Evolutionary conservation across 2,888 invertebrate species (phyloP).

Genomic region (Mythimna ferrago): DNA sequence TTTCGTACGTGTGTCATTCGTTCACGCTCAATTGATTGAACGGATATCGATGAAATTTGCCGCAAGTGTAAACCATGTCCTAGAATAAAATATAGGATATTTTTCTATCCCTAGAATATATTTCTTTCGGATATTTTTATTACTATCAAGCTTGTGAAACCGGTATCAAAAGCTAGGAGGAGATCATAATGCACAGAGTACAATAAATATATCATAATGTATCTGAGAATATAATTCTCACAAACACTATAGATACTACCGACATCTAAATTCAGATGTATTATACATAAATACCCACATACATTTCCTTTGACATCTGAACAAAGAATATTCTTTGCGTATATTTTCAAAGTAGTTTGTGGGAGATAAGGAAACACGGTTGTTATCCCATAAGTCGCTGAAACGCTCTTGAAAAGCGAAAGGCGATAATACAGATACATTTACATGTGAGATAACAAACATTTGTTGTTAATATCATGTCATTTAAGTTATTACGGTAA

Average conservation of each 20-base stretch:
- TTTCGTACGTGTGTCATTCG: too few relatives aligned
- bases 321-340: conserved; percentile 62
- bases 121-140: too few relatives aligned
- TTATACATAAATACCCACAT: background rate
- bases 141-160: too few relatives aligned
- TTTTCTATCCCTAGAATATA: too few relatives aligned
- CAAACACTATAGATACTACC: conserved; percentile 8
- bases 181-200: too few relatives aligned
- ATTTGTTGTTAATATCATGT: conserved; percentile 20
- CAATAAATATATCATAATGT: too few relatives aligned
- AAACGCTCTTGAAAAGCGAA: conserved; percentile 49
- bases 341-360: conserved; percentile 58
- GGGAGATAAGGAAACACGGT: conserved; percentile 55
- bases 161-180: too few relatives aligned
- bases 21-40: too few relatives aligned
- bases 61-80: too few relatives aligned
- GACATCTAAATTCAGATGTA: conserved; percentile 8
- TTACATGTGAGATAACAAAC: conserved; percentile 19
- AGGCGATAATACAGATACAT: conserved; percentile 45
- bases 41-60: too few relatives aligned
- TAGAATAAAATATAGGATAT: too few relatives aligned
- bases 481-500: conserved; percentile 13
- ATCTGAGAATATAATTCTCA: too few relatives aligned
- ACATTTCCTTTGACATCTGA: conserved; percentile 61
- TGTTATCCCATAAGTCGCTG: conserved; percentile 60